Evolutionary conservation across 1,140 invertebrate genomes (phyloP).

Genomic region (Tetraneura akinire): DNA sequence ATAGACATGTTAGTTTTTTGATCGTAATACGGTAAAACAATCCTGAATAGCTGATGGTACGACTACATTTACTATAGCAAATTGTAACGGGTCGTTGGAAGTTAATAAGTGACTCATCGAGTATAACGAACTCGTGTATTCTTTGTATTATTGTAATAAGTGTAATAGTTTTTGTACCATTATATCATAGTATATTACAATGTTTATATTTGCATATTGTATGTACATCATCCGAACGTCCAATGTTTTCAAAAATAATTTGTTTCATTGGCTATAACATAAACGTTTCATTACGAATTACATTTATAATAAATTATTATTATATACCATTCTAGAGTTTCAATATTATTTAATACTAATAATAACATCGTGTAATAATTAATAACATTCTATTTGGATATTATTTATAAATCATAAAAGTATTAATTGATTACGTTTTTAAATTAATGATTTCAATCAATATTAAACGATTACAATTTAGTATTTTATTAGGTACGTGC

Average conservation of each 20-base stretch:
- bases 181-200: background rate
- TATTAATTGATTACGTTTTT: too few relatives aligned
- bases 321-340: too few relatives aligned
- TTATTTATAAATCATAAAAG: too few relatives aligned
- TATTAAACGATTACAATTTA: too few relatives aligned
- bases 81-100: conserved; percentile 18
- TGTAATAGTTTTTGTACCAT: background rate
- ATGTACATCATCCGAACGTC: too few relatives aligned
- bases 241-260: background rate
- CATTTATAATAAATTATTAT: too few relatives aligned
- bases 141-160: conserved; percentile 8
- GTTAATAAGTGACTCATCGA: conserved; percentile 31
- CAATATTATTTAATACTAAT: background rate
- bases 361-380: too few relatives aligned
- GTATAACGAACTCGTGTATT: conserved; percentile 32
- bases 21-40: background rate
- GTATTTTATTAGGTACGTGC: too few relatives aligned
- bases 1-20: background rate
- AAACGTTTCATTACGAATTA: background rate
- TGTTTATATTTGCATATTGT: conserved; percentile 3
- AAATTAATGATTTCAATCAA: too few relatives aligned
- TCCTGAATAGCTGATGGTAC: background rate
- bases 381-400: too few relatives aligned
- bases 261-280: too few relatives aligned
- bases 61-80: background rate